These are phyloP conservation scores for Heptranchias perlo DNA, from an alignment of 2,113 vertebrate species.

Conservation along the genomic window DNA sequence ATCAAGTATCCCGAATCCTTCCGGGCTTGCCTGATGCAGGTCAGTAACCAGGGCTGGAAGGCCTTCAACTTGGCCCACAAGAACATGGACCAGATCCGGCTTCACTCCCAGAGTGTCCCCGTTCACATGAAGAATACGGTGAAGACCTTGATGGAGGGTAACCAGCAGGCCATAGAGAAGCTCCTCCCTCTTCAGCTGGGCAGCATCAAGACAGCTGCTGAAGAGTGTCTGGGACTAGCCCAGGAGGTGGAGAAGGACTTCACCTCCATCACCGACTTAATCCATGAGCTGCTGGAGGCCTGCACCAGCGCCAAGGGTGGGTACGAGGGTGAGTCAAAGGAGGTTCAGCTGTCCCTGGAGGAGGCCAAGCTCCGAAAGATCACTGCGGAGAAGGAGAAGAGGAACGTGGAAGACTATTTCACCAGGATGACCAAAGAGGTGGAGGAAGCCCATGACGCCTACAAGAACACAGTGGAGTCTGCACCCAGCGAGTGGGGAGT, in stretches of 20 bases:
- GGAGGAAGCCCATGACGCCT: neutral
- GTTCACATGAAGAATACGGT: neutral
- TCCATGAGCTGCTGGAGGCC: conserved; percentile 35
- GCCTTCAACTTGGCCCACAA: conserved; percentile 39
- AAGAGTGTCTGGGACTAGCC: neutral
- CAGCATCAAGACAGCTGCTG: neutral
- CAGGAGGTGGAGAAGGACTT: neutral
- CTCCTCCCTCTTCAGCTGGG: neutral
- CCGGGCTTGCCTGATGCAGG: conserved; percentile 39
- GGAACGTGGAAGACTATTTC: neutral
- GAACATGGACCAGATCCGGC: conserved; percentile 47
- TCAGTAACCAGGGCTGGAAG: conserved; percentile 39
- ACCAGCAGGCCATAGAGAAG: too few relatives aligned
- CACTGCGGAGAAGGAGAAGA: neutral
- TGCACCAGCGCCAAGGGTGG: neutral
- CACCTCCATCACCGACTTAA: neutral
- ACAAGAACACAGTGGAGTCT: neutral
- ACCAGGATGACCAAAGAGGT: neutral
- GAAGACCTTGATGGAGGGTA: neutral
- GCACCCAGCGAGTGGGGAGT: conserved; percentile 14
- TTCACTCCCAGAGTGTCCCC: conserved; percentile 39
- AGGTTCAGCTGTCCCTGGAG: neutral
- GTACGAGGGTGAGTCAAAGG: neutral
- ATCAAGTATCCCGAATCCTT: neutral
- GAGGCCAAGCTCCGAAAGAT: neutral